Conservation (phyloP, 2,888 invertebrate genomes). For the Drosophila subquinaria region DNA sequence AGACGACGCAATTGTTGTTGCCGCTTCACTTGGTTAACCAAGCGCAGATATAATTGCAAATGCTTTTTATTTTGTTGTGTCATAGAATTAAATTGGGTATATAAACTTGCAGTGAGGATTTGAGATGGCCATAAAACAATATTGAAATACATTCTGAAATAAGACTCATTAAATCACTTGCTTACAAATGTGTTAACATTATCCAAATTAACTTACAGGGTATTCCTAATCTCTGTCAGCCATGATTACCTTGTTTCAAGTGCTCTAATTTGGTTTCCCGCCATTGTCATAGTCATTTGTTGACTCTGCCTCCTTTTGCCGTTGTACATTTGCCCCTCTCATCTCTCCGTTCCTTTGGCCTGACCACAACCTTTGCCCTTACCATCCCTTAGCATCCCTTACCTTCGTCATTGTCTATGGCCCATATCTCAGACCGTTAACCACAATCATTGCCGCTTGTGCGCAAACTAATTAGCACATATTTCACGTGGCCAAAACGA, state of each 20-base stretch:
- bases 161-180: not conserved
- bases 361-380: not conserved
- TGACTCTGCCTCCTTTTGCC: not conserved
- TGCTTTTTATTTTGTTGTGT: not conserved
- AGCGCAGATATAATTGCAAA: not conserved
- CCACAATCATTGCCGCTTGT: conserved; percentile 56
- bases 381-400: not conserved
- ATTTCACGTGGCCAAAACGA: conserved; percentile 66
- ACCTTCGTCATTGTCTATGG: not conserved
- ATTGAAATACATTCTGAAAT: not conserved
- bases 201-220: not conserved
- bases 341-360: not conserved
- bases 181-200: not conserved
- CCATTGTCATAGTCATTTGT: conserved; percentile 11
- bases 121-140: not conserved
- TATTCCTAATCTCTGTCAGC: not conserved
- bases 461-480: conserved; percentile 77
- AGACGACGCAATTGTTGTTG: not conserved
- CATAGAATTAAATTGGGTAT: not conserved
- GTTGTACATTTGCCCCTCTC: conserved; percentile 5
- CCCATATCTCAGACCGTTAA: conserved; percentile 47
- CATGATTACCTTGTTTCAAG: not conserved
- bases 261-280: not conserved
- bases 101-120: not conserved
- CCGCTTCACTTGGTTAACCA: not conserved